Evolutionary conservation across 1,140 invertebrate species (phyloP), one percentile per base, ranked within the genome.

Genomic region (Bombus difficillimus): DNA sequence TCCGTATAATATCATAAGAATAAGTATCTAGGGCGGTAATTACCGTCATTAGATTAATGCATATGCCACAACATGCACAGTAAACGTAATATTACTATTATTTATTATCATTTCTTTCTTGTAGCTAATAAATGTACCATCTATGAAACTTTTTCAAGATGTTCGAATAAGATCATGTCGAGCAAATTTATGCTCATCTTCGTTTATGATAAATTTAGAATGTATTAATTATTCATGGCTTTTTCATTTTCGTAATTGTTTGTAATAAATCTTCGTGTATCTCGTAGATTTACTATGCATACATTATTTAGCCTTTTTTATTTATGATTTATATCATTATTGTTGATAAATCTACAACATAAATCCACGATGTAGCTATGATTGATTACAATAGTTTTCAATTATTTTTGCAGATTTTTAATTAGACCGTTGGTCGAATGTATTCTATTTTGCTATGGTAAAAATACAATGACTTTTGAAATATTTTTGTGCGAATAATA

Each of bases 1-100:
- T 41, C 25, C 10, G 59, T 41, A 25, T 57, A 64, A 62, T 77
- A 41, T n/a, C 28, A 15, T 18, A 78, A 78, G 76, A 64, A 41
- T 78, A 78, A 78, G 43, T 37, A 6, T 76, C 5, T 32, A 34
- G 25, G 22, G 3, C 28, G 10, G 59, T 77, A 83, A 68, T 83
- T 66, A 37, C 28, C 3, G 68, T 41, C 10, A 73, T 73, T 81
- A 73, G n/a, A 18, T 59, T 72, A 32, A 81, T 59, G 39, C 22
- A 43, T 15, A 47, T 13, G 25, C 15, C 5, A 15, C 32, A 74
- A 10, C 10, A 13, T 34, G 28, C 37, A 53, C 57, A 25, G 43
- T 47, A n/a, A 47, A 47, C 34, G 34, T 6, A n/a, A 47, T n/a
- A 22, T 25, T 32, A 28, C 39, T 43, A 32, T 78, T 41, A 78